phyloP scores from a whole-genome alignment of 2,113 vertebrate species.

The Gymnarchus niloticus region DNA sequence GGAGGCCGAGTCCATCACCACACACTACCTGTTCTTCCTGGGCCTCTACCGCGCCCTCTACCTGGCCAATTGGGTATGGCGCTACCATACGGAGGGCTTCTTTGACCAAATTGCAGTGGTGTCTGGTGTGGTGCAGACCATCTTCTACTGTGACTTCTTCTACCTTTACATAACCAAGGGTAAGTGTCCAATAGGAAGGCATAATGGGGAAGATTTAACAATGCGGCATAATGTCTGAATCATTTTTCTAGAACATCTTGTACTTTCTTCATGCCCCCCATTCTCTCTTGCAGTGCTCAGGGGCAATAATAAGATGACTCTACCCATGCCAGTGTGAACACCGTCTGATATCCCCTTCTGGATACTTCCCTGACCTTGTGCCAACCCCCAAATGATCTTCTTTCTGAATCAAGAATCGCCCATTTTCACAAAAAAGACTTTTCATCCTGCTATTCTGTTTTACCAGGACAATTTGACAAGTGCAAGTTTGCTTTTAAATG shows the following conservation, averaged over 20 bases:
- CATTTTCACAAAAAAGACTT: not conserved
- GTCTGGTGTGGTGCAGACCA: slow-evolving; percentile 93
- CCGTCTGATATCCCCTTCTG: not conserved
- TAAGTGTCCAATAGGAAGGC: slow-evolving; percentile 47
- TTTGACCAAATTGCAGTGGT: slow-evolving; percentile 92
- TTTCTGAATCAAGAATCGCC: not conserved
- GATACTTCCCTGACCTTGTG: not conserved
- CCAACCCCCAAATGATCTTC: not conserved
- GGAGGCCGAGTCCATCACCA: slow-evolving; percentile 93
- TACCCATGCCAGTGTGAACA: slow-evolving; percentile 65
- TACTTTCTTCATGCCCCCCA: not conserved
- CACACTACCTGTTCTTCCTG: slow-evolving; percentile 93
- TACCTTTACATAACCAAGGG: slow-evolving; percentile 92
- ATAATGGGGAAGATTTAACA: not conserved
- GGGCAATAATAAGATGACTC: slow-evolving; percentile 60
- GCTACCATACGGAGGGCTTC: slow-evolving; percentile 87
- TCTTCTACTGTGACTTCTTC: slow-evolving; percentile 99
- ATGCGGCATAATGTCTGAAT: not conserved
- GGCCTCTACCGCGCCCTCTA: slow-evolving; percentile 90
- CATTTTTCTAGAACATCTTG: not conserved
- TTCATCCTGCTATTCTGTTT: not conserved
- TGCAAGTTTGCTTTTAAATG: not conserved
- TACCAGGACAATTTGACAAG: not conserved
- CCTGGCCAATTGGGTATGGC: slow-evolving; percentile 94
- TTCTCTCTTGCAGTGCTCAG: slow-evolving; percentile 51